Conservation (phyloP, 2,797 vertebrate species). For the Muscicapa comitata region DNA sequence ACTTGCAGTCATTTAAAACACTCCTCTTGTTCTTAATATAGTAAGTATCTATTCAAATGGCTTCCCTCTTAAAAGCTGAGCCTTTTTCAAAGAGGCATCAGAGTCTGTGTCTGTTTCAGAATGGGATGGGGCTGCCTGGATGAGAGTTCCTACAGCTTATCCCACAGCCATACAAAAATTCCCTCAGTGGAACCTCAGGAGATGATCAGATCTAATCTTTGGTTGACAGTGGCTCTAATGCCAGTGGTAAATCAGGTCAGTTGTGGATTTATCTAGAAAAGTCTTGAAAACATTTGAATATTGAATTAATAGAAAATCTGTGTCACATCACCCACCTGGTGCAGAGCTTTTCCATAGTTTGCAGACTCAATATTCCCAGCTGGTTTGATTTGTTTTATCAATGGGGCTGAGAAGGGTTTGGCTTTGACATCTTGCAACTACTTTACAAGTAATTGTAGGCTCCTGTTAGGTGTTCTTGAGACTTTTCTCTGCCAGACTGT, state of each 20-base stretch:
- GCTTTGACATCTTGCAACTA: neutral
- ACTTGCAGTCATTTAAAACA: neutral
- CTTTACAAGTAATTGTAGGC: neutral
- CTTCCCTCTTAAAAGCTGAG: neutral
- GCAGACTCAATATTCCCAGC: neutral
- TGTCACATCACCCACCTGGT: fast-evolving
- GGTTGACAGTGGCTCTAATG: neutral
- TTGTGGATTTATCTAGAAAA: neutral
- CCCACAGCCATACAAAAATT: neutral
- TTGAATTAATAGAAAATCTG: fast-evolving
- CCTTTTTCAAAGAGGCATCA: neutral
- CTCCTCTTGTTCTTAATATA: neutral
- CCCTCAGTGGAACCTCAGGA: neutral
- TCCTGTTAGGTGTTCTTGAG: neutral
- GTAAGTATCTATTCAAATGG: neutral
- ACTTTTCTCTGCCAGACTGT: neutral
- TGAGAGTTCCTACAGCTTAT: neutral
- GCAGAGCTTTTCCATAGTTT: neutral
- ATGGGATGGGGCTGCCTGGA: neutral
- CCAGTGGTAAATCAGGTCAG: neutral
- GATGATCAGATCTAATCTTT: neutral
- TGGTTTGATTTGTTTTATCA: neutral
- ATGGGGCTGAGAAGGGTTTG: neutral
- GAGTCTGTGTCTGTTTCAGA: neutral
- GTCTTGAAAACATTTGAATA: neutral